These are phyloP conservation scores for Microcebus tavaratra DNA, from an alignment of 2,113 vertebrate species.

Conservation along the genomic window DNA sequence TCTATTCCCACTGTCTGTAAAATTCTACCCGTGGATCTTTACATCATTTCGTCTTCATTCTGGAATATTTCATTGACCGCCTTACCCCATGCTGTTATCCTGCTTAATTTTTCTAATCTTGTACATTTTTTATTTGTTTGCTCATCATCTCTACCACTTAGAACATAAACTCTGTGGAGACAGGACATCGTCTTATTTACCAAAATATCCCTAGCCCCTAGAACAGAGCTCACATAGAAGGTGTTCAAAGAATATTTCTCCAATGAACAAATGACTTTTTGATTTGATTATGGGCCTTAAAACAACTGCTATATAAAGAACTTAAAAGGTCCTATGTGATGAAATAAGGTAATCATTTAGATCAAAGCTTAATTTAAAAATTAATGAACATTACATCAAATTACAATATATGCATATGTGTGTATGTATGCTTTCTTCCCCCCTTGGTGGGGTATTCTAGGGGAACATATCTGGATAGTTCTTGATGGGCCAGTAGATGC, in stretches of 20 bases:
- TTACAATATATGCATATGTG: not conserved
- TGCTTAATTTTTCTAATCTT: not conserved
- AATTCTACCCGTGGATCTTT: not conserved
- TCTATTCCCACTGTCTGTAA: not conserved
- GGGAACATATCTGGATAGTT: slow-evolving; percentile 97
- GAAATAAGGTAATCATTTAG: not conserved
- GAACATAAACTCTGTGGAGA: not conserved
- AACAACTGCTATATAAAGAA: not conserved
- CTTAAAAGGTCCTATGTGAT: not conserved
- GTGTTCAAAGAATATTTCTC: not conserved
- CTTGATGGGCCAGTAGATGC: slow-evolving; percentile 98
- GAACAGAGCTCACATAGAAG: not conserved
- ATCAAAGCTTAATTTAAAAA: not conserved
- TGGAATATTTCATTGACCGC: not conserved
- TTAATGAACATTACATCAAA: not conserved
- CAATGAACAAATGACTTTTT: not conserved
- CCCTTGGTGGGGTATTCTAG: slow-evolving; percentile 79
- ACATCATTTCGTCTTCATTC: not conserved
- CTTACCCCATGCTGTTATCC: not conserved
- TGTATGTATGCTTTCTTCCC: not conserved
- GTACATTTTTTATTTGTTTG: not conserved
- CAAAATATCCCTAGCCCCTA: not conserved
- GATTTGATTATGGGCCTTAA: not conserved
- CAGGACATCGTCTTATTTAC: not conserved
- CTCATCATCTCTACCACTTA: not conserved